These are phyloP conservation scores for Trissolcus basalis DNA, from an alignment of 1,140 invertebrate genomes.

Conservation along the genomic window DNA sequence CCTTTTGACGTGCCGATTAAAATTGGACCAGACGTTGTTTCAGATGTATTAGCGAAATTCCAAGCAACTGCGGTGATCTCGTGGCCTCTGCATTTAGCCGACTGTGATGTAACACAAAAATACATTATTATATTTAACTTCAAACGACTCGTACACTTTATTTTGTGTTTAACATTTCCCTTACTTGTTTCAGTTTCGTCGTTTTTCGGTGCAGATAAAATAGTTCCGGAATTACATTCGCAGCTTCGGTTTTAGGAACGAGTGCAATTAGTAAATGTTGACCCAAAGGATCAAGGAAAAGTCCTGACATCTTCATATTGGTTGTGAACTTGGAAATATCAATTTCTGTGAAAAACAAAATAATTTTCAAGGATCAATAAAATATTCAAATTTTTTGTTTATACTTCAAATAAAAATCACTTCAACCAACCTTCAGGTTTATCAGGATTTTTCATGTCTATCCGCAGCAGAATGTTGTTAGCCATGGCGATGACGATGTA, in stretches of 20 bases:
- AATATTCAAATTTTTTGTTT: too few relatives aligned
- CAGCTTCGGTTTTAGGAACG: slow-evolving; percentile 77
- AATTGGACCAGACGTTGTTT: slow-evolving; percentile 85
- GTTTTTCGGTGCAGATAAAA: slow-evolving; percentile 84
- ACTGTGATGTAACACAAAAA: slow-evolving; percentile 57
- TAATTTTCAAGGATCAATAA: slow-evolving; percentile 13
- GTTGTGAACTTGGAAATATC: slow-evolving; percentile 78
- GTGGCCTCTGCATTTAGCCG: slow-evolving; percentile 84
- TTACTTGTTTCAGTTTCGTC: slow-evolving; percentile 80
- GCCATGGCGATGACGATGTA: slow-evolving; percentile 89
- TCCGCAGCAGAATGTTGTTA: slow-evolving; percentile 86
- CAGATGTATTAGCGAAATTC: slow-evolving; percentile 86
- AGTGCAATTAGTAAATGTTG: slow-evolving; percentile 89
- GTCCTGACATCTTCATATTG: slow-evolving; percentile 80
- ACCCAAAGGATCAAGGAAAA: slow-evolving; percentile 92
- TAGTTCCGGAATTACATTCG: slow-evolving; percentile 82
- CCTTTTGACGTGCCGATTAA: slow-evolving; percentile 93
- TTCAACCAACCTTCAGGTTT: slow-evolving; percentile 82
- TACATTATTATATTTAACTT: not conserved
- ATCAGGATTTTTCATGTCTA: slow-evolving; percentile 88
- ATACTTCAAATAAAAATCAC: slow-evolving; percentile 10
- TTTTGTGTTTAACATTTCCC: too few relatives aligned
- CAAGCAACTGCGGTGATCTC: slow-evolving; percentile 94
- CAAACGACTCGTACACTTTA: too few relatives aligned
- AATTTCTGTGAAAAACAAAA: slow-evolving; percentile 76